Conservation (phyloP, 92 coral and sea anemone species). For the Isaurus tuberculatus region DNA sequence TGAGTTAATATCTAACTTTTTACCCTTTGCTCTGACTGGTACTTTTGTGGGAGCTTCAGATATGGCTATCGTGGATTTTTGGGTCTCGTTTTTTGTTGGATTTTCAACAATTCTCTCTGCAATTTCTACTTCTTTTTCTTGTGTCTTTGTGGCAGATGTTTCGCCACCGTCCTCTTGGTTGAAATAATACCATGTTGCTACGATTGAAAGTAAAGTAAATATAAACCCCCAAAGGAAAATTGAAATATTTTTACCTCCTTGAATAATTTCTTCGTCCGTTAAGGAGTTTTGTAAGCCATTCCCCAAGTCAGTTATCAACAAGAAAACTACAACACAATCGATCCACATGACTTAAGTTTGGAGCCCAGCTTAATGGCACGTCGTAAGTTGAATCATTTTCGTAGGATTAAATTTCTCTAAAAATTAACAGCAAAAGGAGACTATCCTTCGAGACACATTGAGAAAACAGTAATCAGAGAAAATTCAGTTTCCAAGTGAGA, state of each 20-base stretch:
- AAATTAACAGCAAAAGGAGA: background rate
- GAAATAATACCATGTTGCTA: slow-evolving; percentile 82
- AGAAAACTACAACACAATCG: background rate
- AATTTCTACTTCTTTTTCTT: slow-evolving; percentile 74
- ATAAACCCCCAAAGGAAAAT: slow-evolving; percentile 77
- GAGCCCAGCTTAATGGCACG: background rate
- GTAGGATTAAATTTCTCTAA: background rate
- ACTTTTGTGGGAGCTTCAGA: background rate
- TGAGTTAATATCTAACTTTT: background rate
- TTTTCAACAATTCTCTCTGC: slow-evolving; percentile 74
- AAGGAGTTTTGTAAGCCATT: slow-evolving; percentile 7
- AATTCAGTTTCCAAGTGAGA: slow-evolving; percentile 27
- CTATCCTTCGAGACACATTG: background rate
- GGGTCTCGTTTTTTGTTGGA: slow-evolving; percentile 38
- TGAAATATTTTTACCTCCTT: slow-evolving; percentile 68
- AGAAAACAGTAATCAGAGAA: background rate
- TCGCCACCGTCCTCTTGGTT: slow-evolving; percentile 70
- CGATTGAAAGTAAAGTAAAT: slow-evolving; percentile 71
- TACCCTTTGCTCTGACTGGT: slow-evolving; percentile 4
- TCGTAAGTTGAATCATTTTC: background rate
- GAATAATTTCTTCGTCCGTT: slow-evolving; percentile 48
- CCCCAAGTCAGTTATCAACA: background rate
- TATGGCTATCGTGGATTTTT: slow-evolving; percentile 2
- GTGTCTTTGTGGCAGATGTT: slow-evolving; percentile 47
- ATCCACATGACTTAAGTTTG: slow-evolving; percentile 16